Conservation (phyloP, 2,113 vertebrate genomes). For the Hiodon alosoides region DNA sequence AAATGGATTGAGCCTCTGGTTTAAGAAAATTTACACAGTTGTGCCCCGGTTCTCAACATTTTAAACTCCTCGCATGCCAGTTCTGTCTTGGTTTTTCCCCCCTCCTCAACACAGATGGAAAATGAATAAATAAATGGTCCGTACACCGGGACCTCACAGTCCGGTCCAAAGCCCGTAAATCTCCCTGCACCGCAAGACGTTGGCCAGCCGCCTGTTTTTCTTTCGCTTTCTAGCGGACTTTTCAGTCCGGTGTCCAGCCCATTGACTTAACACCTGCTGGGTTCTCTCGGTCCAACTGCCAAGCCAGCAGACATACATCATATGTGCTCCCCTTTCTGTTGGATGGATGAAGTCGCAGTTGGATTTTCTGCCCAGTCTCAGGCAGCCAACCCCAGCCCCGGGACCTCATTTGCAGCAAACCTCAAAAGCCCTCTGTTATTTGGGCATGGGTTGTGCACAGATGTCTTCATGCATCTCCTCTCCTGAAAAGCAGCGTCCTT, state of each 20-base stretch:
- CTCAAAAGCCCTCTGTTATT: background rate
- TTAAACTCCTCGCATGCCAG: conserved; percentile 7
- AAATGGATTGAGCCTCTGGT: background rate
- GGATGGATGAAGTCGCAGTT: background rate
- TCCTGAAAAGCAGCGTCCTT: background rate
- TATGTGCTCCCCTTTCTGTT: background rate
- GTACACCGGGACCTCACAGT: conserved; percentile 25
- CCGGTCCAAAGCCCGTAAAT: conserved; percentile 29
- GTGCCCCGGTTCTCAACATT: conserved; percentile 15
- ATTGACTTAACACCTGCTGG: conserved; percentile 24
- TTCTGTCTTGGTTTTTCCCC: conserved; percentile 1
- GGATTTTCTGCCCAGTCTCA: background rate
- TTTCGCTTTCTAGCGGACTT: conserved; percentile 18
- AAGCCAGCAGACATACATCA: conserved; percentile 20
- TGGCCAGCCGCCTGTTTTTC: conserved; percentile 28
- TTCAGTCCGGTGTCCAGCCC: conserved; percentile 2
- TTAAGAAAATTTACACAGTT: conserved; percentile 25
- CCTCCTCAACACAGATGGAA: conserved; percentile 28
- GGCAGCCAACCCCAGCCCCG: background rate
- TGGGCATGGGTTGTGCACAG: background rate
- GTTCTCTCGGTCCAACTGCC: background rate
- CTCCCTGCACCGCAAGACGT: conserved; percentile 16
- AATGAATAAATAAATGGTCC: conserved; percentile 34
- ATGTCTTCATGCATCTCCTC: background rate
- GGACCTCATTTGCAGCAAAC: background rate